Base-by-base conservation (phyloP, 2,113 vertebrate genomes). In the Sinocyclocheilus grahami region DNA sequence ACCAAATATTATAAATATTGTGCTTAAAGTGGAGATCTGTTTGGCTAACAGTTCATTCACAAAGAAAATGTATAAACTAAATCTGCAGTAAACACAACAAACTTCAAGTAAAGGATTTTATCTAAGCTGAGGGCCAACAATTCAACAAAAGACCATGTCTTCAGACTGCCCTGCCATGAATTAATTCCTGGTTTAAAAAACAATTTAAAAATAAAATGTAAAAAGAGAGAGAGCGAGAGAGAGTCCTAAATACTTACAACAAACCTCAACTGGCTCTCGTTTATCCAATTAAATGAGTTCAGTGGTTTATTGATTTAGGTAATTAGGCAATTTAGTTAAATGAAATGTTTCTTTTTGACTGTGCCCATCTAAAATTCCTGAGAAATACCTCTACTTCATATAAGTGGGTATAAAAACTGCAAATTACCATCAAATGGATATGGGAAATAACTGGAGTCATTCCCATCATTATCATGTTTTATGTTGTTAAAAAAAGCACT, bases 1-100 rank as follows among this genome's bases (percentile, higher is more conserved):
- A 87, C 88, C 86, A 85, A 88, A 88, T 89, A 85, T 39, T 85
- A 91, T 86, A 92, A 90, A 91, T 85, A 92, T 93, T 94, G 92
- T 94, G 93, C 92, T 93, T 92, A 63, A 75, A 82, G 89, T 46
- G 90, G 46, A 86, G 87, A 89, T 91, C 86, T 89, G 89, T 83
- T 89, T 88, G 74, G 81, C 81, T 81, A 84, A 87, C 81, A 87
- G 83, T 77, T 85, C 63, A 48, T 87, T 77, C 74, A 87, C 77
- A 84, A 51, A 86, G 24, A 80, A 85, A 86, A 24, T 58, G 27
- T 65, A 55, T 37, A 69, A 86, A 82, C n/a, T 71, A 89, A 78
- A 76, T 55, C 14, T 65, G 65, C 84, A 86, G 27, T 86, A 77
- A 78, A 77, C 85, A 87, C 72, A 80, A 85, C 67, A 27, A 81